Evolutionary conservation across 2,888 invertebrate genomes (phyloP).

Genomic region (Pandemis heparana): DNA sequence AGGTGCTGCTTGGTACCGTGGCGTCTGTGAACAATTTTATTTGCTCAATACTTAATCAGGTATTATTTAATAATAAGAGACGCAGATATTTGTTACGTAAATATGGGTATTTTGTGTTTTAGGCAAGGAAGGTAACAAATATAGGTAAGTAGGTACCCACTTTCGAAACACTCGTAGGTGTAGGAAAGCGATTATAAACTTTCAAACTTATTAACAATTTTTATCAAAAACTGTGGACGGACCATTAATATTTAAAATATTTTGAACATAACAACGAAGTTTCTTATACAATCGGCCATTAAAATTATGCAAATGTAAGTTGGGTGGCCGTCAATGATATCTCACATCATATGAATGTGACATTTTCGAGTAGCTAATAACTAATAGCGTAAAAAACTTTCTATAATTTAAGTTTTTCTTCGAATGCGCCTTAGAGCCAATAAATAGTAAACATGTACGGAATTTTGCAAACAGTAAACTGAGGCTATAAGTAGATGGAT

Average conservation of each 20-base stretch:
- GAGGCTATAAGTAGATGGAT: too few relatives aligned
- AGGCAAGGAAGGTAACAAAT: neutral
- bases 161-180: neutral
- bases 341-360: constrained; percentile 9
- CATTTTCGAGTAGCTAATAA: neutral
- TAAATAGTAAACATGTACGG: too few relatives aligned
- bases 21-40: neutral
- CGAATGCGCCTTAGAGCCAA: too few relatives aligned
- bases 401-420: too few relatives aligned
- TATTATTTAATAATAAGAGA: too few relatives aligned
- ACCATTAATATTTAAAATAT: constrained; percentile 22
- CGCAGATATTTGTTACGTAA: neutral
- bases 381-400: neutral
- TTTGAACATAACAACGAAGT: constrained; percentile 9
- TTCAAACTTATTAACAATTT: constrained; percentile 30
- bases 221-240: constrained; percentile 16
- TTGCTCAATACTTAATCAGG: too few relatives aligned
- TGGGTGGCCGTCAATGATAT: constrained; percentile 5
- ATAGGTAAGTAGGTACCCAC: neutral
- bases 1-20: neutral
- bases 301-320: constrained; percentile 33
- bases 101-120: too few relatives aligned
- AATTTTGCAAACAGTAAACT: too few relatives aligned
- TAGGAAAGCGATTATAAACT: constrained; percentile 16
- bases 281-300: constrained; percentile 25